Evolutionary conservation across 1,140 invertebrate genomes (phyloP), one percentile per base, ranked within the genome.

Genomic region (Sycobia sp.): DNA sequence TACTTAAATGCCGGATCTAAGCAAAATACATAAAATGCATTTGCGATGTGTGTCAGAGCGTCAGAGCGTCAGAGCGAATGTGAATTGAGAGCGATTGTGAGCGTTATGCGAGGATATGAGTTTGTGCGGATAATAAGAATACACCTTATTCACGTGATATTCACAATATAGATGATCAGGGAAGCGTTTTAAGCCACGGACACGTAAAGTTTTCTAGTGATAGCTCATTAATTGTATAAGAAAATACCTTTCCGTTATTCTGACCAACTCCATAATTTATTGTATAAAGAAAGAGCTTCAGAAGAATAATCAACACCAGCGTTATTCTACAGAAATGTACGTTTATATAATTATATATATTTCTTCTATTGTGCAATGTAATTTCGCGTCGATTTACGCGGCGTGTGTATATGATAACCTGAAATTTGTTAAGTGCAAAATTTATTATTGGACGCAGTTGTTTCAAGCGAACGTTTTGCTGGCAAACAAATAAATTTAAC

Each of bases 141-240:
- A 69, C 69, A 72, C 64, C 50, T 68, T 68, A 69, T 50, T 66
- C 71, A 74, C 71, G 75, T 77, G 76, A 80, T 77, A 79, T 79
- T 78, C 75, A 74, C 69, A 72, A 69, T 69, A 38, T 32, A 78
- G 71, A 75, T 75, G 75, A 80, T 79, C 77, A 80, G 76, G 73
- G 74, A 78, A 62, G 69, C 69, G 70, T 71, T 67, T 65, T 68
- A 70, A 72, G 47, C 46, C 58, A 51, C 39, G 25, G 47, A 60
- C 46, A 60, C 22, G 20, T 59, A 36, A 47, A 36, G 44, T 50
- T 50, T 50, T 50, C 36, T 59, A 59, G 56, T 59, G 56, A 59
- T 59, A 50, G 50, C 13, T 13, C 41, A 59, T 59, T 58, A 59
- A 49, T 58, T 57, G 54, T 46, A 46, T 46, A 46, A 34, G 16